Base-by-base conservation (phyloP, 92 coral and sea anemone genomes). In the Ricordea florida region DNA sequence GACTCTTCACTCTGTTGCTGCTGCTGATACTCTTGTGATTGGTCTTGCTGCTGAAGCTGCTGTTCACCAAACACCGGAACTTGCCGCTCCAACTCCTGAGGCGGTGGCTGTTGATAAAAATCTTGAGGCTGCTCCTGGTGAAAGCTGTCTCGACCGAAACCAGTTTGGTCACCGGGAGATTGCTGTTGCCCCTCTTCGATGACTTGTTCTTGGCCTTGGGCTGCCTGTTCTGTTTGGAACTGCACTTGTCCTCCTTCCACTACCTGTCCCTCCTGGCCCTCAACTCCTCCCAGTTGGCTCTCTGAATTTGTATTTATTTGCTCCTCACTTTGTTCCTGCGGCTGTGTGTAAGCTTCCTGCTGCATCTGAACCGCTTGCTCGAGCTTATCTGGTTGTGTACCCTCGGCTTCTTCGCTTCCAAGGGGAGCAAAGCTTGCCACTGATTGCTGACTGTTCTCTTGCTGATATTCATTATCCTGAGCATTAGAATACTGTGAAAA, bases 331-430 rank as follows among this genome's bases (percentile, higher is more conserved):
- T 80, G 82, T 32, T 86, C 66, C 23, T 72, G 75, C 6, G 57
- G 52, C 58, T 85, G 91, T 5, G 78, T 66, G 37, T 38, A 51
- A 14, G 62, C 69, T 2, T 72, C 79, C 24, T 65, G 68, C 15
- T 86, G 91, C 14, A 64, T 68, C 78, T 64, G 74, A 29, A 86
- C 51, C 2, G 64, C 82, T 43, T 86, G 87, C 41, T 58, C 40
- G 25, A 74, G 82, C 21, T 63, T 74, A 38, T 55, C 26, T 16
- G 75, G 76, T 26, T 71, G 90, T 5, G 43, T 52, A 18, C 48
- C 82, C 4, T 70, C 87, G 15, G 62, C 38, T 1, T 63, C 81
- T 17, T 80, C 57, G 21, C 11, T 41, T 37, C 46, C 59, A 60
- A 23, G 59, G 32, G 22, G 21, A 14, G 41, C 77, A 18, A 70